Percentiles rank a stretch among this genome's conserved stretches.
These are phyloP conservation scores for Rhipidura dahli DNA, from an alignment of 2,113 vertebrate genomes.

Conservation along the genomic window DNA sequence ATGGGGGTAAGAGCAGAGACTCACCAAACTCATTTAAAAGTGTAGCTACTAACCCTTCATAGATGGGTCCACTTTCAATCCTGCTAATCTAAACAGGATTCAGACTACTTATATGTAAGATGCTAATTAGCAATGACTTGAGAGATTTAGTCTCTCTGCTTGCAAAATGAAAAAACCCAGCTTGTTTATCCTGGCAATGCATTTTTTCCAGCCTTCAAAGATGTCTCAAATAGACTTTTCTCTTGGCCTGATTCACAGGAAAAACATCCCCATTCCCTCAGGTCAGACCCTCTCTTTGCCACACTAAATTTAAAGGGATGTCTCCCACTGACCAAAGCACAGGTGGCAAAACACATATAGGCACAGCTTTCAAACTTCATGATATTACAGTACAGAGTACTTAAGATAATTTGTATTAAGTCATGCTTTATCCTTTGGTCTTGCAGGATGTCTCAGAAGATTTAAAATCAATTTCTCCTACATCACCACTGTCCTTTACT, in stretches of 20 bases:
- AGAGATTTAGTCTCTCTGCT: neutral
- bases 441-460: neutral
- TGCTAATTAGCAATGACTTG: neutral
- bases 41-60: neutral
- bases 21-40: neutral
- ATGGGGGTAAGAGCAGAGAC: neutral
- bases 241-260: neutral
- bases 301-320: neutral
- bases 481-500: neutral
- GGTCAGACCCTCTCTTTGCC: neutral
- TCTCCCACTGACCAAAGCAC: neutral
- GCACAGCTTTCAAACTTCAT: neutral
- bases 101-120: neutral
- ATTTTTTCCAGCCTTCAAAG: neutral
- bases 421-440: neutral
- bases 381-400: neutral
- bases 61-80: neutral
- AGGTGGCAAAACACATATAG: neutral
- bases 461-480: neutral
- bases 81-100: neutral
- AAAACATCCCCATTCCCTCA: neutral
- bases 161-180: neutral
- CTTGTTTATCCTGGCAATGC: neutral
- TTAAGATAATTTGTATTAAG: neutral
- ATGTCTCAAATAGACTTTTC: neutral